Conservation (phyloP, 2,797 vertebrate genomes). For the Urocyon cinereoargenteus region DNA sequence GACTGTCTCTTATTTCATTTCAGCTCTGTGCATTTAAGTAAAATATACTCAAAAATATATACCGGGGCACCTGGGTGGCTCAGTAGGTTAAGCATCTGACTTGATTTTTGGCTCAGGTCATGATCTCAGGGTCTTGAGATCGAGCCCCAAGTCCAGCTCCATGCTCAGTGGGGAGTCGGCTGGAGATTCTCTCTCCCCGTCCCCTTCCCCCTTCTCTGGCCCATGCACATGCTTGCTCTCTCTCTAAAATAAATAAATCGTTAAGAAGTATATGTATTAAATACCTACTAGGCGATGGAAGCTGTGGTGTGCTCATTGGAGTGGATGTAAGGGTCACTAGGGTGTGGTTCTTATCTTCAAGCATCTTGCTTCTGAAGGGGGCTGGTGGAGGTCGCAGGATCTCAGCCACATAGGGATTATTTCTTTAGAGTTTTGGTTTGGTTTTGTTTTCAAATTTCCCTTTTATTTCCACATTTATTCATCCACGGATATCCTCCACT, state of each 20-base stretch:
- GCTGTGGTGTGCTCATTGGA: not conserved
- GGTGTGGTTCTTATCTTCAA: not conserved
- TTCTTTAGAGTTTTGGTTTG: not conserved
- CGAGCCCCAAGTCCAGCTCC: not conserved
- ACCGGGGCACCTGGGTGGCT: not conserved
- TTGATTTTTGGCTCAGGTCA: not conserved
- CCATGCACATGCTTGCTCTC: not conserved
- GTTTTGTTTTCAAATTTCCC: not conserved
- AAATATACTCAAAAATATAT: not conserved
- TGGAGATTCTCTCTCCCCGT: not conserved
- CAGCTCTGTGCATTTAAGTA: constrained; percentile 38
- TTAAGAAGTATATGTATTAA: not conserved
- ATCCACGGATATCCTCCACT: not conserved
- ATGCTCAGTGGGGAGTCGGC: not conserved
- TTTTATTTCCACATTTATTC: not conserved
- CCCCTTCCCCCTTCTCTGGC: not conserved
- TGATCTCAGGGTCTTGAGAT: not conserved
- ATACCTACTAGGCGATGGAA: not conserved
- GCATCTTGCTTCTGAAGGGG: not conserved
- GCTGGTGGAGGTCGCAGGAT: not conserved
- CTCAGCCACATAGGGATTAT: not conserved
- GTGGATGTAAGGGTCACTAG: not conserved
- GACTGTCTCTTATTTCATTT: constrained; percentile 23
- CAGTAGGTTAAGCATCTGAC: not conserved
- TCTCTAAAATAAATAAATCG: not conserved